Base-by-base conservation (phyloP, 2,888 invertebrate genomes). In the Elaeidobius kamerunicus region DNA sequence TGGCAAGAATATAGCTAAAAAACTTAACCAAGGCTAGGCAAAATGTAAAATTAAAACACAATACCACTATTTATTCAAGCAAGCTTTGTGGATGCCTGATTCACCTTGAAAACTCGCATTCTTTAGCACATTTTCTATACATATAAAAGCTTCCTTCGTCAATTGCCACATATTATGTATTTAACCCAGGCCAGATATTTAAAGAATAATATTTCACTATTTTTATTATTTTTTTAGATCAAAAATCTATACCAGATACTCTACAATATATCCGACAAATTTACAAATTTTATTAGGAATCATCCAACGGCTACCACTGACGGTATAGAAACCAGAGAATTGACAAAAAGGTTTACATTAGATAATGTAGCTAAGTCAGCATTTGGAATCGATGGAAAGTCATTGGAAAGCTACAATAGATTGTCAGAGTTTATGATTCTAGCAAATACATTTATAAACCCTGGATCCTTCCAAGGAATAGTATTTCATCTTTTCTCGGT, bases 161-260 rank as follows among this genome's bases (percentile, higher is more conserved):
- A n/a, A n/a, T n/a, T n/a, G n/a, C n/a, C n/a, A n/a, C n/a, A n/a
- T n/a, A n/a, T n/a, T n/a, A n/a, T n/a, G n/a, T n/a, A n/a, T n/a
- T n/a, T n/a, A n/a, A n/a, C n/a, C n/a, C n/a, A n/a, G n/a, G n/a
- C n/a, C n/a, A n/a, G n/a, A n/a, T n/a, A n/a, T n/a, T n/a, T n/a
- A n/a, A n/a, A n/a, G n/a, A n/a, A n/a, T n/a, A n/a, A n/a, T n/a
- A n/a, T n/a, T n/a, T n/a, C n/a, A n/a, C n/a, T n/a, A n/a, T n/a
- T n/a, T n/a, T n/a, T n/a, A n/a, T n/a, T n/a, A n/a, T 7, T 4
- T 35, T 65, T 63, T 34, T 40, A 69, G 69, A 71, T 75, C 19
- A 80, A 78, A 59, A 65, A 73, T 0, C 74, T 78, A 60, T 77
- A 76, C 52, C 73, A 75, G 0, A 66, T 77, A 3, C 71, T 80